A percentile compares a stretch with the other conserved stretches of the same genome.
phyloP scores from a whole-genome alignment of 2,113 vertebrate species.

The Turdus rufiventris region DNA sequence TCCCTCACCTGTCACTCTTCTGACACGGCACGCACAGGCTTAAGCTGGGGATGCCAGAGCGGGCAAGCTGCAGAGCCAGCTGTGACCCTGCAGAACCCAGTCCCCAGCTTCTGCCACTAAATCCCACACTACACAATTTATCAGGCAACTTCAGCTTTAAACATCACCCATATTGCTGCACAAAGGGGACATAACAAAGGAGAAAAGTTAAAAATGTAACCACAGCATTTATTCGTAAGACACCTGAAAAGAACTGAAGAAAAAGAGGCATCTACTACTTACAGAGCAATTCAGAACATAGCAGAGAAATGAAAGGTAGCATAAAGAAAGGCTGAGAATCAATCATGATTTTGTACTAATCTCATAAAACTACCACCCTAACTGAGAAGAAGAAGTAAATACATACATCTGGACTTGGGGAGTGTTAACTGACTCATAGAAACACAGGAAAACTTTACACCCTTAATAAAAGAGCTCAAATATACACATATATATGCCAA shows the following conservation, averaged over 20 bases:
- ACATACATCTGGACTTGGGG: neutral
- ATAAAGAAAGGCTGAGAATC: neutral
- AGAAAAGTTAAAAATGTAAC: neutral
- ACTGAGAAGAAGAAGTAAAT: neutral
- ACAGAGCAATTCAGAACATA: neutral
- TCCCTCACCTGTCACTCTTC: constrained; percentile 71
- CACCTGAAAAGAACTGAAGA: neutral
- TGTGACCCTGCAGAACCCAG: constrained; percentile 24
- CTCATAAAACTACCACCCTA: neutral
- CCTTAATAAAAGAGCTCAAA: neutral
- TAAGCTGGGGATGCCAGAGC: constrained; percentile 43
- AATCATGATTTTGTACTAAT: neutral
- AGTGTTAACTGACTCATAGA: neutral
- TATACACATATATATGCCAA: neutral
- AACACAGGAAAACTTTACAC: neutral
- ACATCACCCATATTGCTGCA: neutral
- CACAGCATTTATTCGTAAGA: neutral
- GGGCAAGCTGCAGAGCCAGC: neutral
- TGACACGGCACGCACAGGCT: constrained; percentile 46
- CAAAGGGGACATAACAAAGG: neutral
- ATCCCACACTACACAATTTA: neutral
- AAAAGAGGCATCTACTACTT: neutral
- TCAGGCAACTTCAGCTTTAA: neutral
- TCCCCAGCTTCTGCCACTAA: neutral
- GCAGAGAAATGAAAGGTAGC: neutral